phyloP scores from a whole-genome alignment of 2,888 invertebrate genomes.

The Chrysopilus asiliformis region DNA sequence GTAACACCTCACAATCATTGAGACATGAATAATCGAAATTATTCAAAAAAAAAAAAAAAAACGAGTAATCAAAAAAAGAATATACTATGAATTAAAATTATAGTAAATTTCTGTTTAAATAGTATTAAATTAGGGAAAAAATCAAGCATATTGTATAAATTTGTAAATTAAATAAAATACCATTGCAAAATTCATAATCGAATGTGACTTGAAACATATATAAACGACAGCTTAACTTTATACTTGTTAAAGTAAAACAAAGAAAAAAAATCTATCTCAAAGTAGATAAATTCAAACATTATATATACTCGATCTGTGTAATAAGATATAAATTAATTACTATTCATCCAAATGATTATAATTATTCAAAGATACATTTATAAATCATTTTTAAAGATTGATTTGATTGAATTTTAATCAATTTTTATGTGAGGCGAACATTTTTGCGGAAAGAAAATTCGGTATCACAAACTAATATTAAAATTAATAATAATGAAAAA shows the following conservation, averaged over 20 bases:
- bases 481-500: slow-evolving; percentile 13
- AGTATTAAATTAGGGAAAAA: not conserved
- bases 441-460: slow-evolving; percentile 31
- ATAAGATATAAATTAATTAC: too few relatives aligned
- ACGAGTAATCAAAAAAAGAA: slow-evolving; percentile 1
- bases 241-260: too few relatives aligned
- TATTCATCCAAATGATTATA: too few relatives aligned
- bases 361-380: too few relatives aligned
- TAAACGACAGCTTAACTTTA: too few relatives aligned
- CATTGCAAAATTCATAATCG: too few relatives aligned
- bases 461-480: slow-evolving; percentile 31
- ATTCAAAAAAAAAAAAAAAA: not conserved
- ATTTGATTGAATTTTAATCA: slow-evolving; percentile 8
- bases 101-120: not conserved
- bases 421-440: slow-evolving; percentile 34
- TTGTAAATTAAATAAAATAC: too few relatives aligned
- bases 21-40: slow-evolving; percentile 11
- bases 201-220: too few relatives aligned
- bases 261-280: too few relatives aligned
- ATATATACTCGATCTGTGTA: too few relatives aligned
- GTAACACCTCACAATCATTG: slow-evolving; percentile 34
- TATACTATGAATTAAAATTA: not conserved
- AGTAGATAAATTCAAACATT: too few relatives aligned
- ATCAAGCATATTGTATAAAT: not conserved
- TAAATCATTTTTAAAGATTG: too few relatives aligned